phyloP scores from a whole-genome alignment of 2,113 vertebrate genomes.

The Passer montanus region DNA sequence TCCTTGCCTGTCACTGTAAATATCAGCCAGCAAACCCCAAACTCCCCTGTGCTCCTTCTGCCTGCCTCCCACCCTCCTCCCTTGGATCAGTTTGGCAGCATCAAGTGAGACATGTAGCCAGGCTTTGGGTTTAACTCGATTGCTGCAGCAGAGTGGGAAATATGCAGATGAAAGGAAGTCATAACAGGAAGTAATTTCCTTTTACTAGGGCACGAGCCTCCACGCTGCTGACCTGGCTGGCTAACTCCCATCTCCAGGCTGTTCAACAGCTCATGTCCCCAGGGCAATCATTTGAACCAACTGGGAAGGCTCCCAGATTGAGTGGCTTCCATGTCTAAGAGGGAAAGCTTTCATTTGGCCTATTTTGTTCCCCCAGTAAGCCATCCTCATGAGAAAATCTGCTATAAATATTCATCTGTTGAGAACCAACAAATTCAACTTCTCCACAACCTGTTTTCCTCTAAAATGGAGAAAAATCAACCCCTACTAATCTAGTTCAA shows the following conservation, averaged over 20 bases:
- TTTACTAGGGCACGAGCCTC: conserved; percentile 8
- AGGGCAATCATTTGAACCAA: not conserved
- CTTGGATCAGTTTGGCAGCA: not conserved
- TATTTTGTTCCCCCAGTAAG: not conserved
- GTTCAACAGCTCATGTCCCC: conserved; percentile 13
- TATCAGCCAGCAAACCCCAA: not conserved
- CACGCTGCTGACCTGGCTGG: conserved; percentile 3
- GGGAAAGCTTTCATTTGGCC: not conserved
- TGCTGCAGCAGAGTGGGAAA: conserved; percentile 39
- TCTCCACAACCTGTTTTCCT: not conserved
- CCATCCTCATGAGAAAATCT: not conserved
- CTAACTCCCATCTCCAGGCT: conserved; percentile 17
- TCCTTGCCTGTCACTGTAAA: not conserved
- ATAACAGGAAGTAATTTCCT: conserved; percentile 46
- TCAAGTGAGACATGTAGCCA: not conserved
- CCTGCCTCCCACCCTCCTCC: not conserved
- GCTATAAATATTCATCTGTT: not conserved
- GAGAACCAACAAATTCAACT: not conserved
- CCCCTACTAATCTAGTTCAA: not conserved
- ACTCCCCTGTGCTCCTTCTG: not conserved
- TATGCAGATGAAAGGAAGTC: conserved; percentile 27
- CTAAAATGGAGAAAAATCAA: not conserved
- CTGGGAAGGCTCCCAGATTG: conserved; percentile 33
- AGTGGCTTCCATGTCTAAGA: not conserved
- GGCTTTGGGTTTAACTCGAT: not conserved